Percentiles rank a stretch among this genome's conserved stretches.
Evolutionary conservation across 53 echinoderm and acorn worm genomes (phyloP).

Genomic region (Henricia sp.): DNA sequence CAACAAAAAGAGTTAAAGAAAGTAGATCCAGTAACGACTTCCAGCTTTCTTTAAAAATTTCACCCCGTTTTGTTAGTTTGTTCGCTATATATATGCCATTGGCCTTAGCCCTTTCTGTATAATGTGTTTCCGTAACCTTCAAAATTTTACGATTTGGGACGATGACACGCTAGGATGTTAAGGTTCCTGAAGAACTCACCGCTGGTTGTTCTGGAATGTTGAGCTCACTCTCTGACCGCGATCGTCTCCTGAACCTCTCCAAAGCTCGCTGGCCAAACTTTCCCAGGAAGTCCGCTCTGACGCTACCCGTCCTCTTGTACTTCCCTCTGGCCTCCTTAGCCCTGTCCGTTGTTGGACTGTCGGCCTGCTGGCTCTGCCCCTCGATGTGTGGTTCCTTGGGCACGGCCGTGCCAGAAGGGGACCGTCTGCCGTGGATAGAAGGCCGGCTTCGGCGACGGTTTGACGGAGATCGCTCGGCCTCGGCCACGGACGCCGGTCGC

Average conservation of each 20-base stretch:
- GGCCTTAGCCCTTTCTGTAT: no score
- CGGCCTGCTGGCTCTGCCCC: constrained; percentile 10
- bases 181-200: background rate
- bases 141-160: no score
- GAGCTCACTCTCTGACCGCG: constrained; percentile 44
- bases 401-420: constrained; percentile 26
- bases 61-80: no score
- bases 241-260: constrained; percentile 44
- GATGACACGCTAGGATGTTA: no score
- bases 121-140: no score
- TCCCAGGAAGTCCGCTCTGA: constrained; percentile 46
- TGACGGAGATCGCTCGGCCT: constrained; percentile 50
- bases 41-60: no score
- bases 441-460: constrained; percentile 50
- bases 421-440: constrained; percentile 55
- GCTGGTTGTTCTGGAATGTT: constrained; percentile 52
- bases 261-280: constrained; percentile 34
- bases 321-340: constrained; percentile 43
- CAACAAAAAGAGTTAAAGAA: no score
- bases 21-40: no score
- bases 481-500: constrained; percentile 28
- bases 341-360: background rate
- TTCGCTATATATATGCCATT: no score
- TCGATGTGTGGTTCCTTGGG: constrained; percentile 26
- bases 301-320: constrained; percentile 56